phyloP scores from a whole-genome alignment of 2,888 invertebrate species.

The Tribolium freemani region DNA sequence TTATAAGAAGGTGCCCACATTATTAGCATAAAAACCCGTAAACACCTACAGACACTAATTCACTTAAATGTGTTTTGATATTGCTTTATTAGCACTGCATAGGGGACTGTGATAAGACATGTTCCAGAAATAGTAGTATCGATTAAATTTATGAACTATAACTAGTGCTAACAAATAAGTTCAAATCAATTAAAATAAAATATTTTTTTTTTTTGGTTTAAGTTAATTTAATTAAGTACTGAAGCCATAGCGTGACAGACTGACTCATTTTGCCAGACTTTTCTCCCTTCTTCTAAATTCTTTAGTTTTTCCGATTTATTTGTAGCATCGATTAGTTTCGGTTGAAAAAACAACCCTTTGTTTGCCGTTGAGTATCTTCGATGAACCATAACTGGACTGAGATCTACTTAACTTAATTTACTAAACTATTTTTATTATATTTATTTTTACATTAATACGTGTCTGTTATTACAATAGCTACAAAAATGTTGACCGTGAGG shows the following conservation, averaged over 20 bases:
- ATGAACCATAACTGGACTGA: not conserved
- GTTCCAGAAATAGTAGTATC: not conserved
- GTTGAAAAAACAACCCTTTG: not conserved
- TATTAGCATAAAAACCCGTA: not conserved
- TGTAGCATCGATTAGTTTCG: not conserved
- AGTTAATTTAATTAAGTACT: too few relatives aligned
- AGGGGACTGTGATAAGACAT: not conserved
- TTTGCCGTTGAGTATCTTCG: not conserved
- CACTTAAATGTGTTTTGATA: not conserved
- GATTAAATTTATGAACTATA: not conserved
- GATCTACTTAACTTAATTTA: too few relatives aligned
- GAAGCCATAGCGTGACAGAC: too few relatives aligned
- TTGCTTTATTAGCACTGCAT: not conserved
- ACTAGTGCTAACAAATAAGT: too few relatives aligned
- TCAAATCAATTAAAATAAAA: too few relatives aligned
- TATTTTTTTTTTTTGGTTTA: too few relatives aligned
- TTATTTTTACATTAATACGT: too few relatives aligned
- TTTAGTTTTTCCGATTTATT: not conserved
- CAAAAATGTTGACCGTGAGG: too few relatives aligned
- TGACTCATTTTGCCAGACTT: not conserved
- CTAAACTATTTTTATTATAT: too few relatives aligned
- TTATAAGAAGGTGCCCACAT: slow-evolving; percentile 1
- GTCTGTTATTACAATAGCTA: too few relatives aligned
- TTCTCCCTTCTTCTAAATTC: not conserved
- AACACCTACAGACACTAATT: not conserved